Percentiles rank a stretch among this genome's conserved stretches.
Conservation (phyloP, 2,888 invertebrate genomes). For the Drosophila robusta region DNA sequence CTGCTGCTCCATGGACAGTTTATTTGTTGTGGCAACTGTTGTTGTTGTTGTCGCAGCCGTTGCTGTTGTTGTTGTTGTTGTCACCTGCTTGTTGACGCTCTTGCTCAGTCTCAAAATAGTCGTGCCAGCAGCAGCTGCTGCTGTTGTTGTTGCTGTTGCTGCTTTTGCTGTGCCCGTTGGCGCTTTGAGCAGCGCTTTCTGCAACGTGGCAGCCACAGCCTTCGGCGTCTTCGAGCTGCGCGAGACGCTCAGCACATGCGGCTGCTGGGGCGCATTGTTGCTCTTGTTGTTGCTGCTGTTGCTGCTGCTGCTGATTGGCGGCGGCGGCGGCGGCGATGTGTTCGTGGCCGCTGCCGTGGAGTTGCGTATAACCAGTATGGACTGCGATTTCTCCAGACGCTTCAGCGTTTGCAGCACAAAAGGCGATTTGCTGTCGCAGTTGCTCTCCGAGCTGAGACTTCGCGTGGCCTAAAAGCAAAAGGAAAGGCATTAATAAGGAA, state of each 20-base stretch:
- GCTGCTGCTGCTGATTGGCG: constrained; percentile 27
- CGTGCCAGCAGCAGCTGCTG: constrained; percentile 65
- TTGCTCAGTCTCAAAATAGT: constrained; percentile 79
- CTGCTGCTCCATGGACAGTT: constrained; percentile 62
- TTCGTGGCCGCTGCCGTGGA: constrained; percentile 40
- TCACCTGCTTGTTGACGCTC: constrained; percentile 61
- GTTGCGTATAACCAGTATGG: constrained; percentile 84
- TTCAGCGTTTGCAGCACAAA: constrained; percentile 85
- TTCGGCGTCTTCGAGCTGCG: constrained; percentile 72
- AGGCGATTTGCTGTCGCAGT: constrained; percentile 81
- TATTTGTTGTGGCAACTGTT: constrained; percentile 59
- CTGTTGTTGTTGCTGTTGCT: constrained; percentile 60
- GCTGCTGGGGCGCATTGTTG: constrained; percentile 37
- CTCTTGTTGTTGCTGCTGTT: constrained; percentile 33
- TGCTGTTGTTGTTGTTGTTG: constrained; percentile 47
- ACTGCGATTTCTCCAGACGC: constrained; percentile 85
- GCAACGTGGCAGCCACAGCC: constrained; percentile 56
- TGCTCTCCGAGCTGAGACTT: constrained; percentile 82
- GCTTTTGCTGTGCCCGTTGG: constrained; percentile 13
- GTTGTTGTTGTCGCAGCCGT: constrained; percentile 48
- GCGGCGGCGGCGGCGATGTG: constrained; percentile 11
- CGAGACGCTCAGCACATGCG: constrained; percentile 74
- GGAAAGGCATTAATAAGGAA: background rate
- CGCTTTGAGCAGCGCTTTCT: constrained; percentile 57
- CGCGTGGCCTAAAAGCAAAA: constrained; percentile 71